Base-by-base conservation (phyloP, 2,797 vertebrate genomes). In the Chromobotia macracanthus region DNA sequence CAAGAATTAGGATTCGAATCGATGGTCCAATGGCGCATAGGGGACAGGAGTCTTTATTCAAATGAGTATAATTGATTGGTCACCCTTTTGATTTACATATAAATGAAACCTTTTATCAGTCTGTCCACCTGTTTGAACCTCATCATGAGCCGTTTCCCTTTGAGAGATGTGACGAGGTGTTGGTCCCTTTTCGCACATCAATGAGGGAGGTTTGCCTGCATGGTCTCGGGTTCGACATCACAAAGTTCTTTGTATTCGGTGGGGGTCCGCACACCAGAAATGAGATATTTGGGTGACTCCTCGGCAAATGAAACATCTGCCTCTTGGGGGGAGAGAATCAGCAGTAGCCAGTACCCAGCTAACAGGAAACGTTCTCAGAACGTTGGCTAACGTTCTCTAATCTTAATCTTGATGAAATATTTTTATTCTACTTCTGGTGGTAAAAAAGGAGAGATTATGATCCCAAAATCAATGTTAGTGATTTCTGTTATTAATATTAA, bases 41-140 rank as follows among this genome's bases (percentile, higher is more conserved):
- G 50, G 38, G 55, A 86, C 85, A 87, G 83, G 65, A 69, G 76
- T 74, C 77, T 66, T 88, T 88, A 87, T 87, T 83, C 82, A 90
- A 89, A 89, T 85, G 80, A 87, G 76, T 80, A 82, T 90, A 91
- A 92, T 91, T 87, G 87, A 91, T 92, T 90, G 90, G 90, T 90
- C 88, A 87, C 88, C 77, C 82, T 85, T 89, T 86, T 89, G 90
- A 92, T 92, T 93, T 91, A 87, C 91, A 92, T 92, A 90, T 91
- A 92, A 92, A 93, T 92, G 87, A 91, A 91, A 86, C 66, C 82
- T 89, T 91, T 91, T 91, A 92, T 92, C 90, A 85, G 81, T 81
- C 82, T 74, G 80, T 88, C 87, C 83, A 87, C 84, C 73, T 78
- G 85, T 83, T 83, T 86, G 78, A 84, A 83, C 28, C 83, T 87